A percentile compares a stretch with the other conserved stretches of the same genome.
Evolutionary conservation across 2,888 invertebrate genomes (phyloP).

Genomic region (Drosophila maculinotata): DNA sequence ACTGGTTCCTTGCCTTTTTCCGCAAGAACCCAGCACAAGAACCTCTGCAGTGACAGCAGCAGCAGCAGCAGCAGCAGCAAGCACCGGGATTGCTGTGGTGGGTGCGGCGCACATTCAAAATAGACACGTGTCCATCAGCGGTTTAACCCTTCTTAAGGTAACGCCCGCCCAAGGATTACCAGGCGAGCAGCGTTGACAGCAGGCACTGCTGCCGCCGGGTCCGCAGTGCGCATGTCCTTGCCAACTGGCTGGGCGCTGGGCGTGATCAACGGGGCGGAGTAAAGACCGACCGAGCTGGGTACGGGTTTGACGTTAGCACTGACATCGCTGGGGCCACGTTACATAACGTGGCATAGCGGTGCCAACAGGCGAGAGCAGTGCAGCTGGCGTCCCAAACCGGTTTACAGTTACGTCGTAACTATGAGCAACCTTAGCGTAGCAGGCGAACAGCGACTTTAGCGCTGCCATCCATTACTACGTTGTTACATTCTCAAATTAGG

Average conservation of each 20-base stretch:
- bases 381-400: conserved; percentile 57
- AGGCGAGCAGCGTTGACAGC: conserved; percentile 77
- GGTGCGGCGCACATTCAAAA: conserved; percentile 63
- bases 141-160: conserved; percentile 86
- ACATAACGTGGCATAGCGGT: conserved; percentile 54
- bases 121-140: conserved; percentile 85
- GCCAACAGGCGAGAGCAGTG: conserved; percentile 52
- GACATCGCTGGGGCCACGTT: conserved; percentile 42
- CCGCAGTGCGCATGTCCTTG: conserved; percentile 59
- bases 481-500: conserved; percentile 71
- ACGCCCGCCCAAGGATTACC: conserved; percentile 85
- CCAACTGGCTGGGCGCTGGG: conserved; percentile 44
- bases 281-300: conserved; percentile 51
- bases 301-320: conserved; percentile 60
- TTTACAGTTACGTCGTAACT: conserved; percentile 85
- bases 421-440: conserved; percentile 84
- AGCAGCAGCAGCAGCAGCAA: conserved; percentile 28
- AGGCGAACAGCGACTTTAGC: conserved; percentile 75
- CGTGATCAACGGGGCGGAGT: conserved; percentile 74
- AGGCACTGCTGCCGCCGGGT: neutral
- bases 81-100: conserved; percentile 27
- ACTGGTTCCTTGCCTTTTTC: conserved; percentile 72
- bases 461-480: conserved; percentile 75
- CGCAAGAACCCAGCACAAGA: conserved; percentile 56
- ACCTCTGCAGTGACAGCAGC: conserved; percentile 39